phyloP scores from a whole-genome alignment of 1,140 invertebrate species.

The Lutraria rhynchaena region DNA sequence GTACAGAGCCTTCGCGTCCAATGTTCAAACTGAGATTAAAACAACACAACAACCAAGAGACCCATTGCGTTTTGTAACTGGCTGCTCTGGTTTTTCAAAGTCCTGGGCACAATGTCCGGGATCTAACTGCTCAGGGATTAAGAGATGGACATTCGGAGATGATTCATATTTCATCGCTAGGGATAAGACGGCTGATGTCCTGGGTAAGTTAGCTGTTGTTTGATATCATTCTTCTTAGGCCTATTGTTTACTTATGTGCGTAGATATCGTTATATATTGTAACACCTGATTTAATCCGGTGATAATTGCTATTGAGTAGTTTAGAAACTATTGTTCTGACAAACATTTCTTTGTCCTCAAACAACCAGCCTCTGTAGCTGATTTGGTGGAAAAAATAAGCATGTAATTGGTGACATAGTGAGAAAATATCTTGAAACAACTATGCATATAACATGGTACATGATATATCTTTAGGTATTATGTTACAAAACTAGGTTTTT shows the following conservation, averaged over 20 bases:
- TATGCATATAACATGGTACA: too few relatives aligned
- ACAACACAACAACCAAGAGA: slow-evolving; percentile 69
- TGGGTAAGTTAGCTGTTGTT: slow-evolving; percentile 87
- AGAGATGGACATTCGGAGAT: slow-evolving; percentile 95
- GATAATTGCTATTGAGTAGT: background rate
- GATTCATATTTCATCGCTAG: slow-evolving; percentile 97
- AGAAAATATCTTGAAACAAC: too few relatives aligned
- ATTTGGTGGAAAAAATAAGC: too few relatives aligned
- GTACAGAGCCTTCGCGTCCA: slow-evolving; percentile 75
- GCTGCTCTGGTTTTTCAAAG: slow-evolving; percentile 79
- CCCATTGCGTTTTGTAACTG: slow-evolving; percentile 78
- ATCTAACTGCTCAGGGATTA: slow-evolving; percentile 86
- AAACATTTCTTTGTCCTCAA: too few relatives aligned
- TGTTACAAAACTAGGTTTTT: too few relatives aligned
- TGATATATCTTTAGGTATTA: too few relatives aligned
- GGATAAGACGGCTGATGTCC: slow-evolving; percentile 93
- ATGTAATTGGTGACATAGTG: too few relatives aligned
- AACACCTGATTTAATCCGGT: background rate
- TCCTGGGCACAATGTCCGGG: slow-evolving; percentile 79
- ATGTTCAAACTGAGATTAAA: slow-evolving; percentile 78
- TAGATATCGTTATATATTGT: slow-evolving; percentile 41
- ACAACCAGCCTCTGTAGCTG: too few relatives aligned
- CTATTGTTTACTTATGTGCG: background rate
- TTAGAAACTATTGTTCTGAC: background rate
- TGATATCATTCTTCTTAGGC: background rate